These are phyloP conservation scores for Champsocephalus esox DNA, from an alignment of 2,797 vertebrate genomes.

Conservation along the genomic window DNA sequence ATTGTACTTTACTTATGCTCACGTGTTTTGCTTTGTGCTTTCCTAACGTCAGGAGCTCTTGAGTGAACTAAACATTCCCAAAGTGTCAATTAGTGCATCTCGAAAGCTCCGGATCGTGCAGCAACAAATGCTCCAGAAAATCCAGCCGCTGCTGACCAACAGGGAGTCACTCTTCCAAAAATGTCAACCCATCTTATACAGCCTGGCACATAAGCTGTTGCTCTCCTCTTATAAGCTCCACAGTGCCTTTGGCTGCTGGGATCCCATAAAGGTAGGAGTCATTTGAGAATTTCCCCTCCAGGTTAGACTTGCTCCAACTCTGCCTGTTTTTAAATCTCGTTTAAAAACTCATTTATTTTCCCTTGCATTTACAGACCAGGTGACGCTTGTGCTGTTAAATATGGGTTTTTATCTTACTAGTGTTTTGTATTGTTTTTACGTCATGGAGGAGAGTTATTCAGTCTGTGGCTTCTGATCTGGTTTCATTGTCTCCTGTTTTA, in stretches of 20 bases:
- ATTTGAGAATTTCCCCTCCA: not conserved
- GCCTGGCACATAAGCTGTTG: constrained; percentile 88
- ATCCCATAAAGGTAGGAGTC: constrained; percentile 90
- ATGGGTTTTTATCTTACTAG: no score
- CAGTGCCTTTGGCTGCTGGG: constrained; percentile 92
- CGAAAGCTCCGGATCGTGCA: constrained; percentile 80
- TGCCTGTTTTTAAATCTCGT: no score
- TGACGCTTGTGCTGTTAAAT: no score
- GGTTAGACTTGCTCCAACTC: no score
- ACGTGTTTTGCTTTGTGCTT: constrained; percentile 10
- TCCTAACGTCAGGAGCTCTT: constrained; percentile 73
- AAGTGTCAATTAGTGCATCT: constrained; percentile 78
- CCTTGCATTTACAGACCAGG: no score
- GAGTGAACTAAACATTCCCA: constrained; percentile 80
- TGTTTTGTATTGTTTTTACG: no score
- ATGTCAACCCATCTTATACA: constrained; percentile 85
- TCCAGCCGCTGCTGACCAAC: constrained; percentile 87
- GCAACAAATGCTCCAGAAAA: constrained; percentile 81
- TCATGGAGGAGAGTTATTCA: no score
- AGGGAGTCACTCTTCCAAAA: constrained; percentile 92
- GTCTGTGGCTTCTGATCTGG: no score
- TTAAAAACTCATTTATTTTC: no score
- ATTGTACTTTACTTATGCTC: not conserved
- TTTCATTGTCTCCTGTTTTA: no score
- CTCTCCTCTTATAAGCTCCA: constrained; percentile 86